Evolutionary conservation across 2,888 invertebrate genomes (phyloP).

Genomic region (Hyposoter dolosus): DNA sequence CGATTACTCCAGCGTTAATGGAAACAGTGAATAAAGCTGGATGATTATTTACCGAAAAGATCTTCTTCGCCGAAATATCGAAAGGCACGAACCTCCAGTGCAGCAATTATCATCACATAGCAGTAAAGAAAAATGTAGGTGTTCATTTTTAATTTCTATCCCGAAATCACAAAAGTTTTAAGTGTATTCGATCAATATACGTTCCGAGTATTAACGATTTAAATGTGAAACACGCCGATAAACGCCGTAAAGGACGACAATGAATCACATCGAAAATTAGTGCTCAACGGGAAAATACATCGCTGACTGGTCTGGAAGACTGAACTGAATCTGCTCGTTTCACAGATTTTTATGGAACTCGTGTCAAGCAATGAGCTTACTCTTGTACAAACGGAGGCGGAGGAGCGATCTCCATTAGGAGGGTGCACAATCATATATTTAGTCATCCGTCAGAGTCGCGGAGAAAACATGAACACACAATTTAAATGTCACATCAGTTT

Average conservation of each 20-base stretch:
- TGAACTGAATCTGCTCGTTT: slow-evolving; percentile 44
- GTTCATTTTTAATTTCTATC: slow-evolving; percentile 29
- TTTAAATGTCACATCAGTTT: background rate
- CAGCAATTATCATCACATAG: slow-evolving; percentile 21
- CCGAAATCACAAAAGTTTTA: background rate
- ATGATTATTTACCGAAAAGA: slow-evolving; percentile 57
- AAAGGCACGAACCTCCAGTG: slow-evolving; percentile 7
- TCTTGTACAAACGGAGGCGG: background rate
- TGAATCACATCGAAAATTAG: background rate
- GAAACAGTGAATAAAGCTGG: background rate
- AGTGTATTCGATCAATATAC: background rate
- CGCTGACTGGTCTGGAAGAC: slow-evolving; percentile 30
- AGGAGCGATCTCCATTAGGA: background rate
- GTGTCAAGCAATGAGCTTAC: slow-evolving; percentile 37
- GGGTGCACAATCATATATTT: background rate
- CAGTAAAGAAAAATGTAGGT: background rate
- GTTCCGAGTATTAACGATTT: background rate
- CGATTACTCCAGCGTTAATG: background rate
- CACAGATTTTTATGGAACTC: slow-evolving; percentile 50
- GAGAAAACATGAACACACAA: background rate
- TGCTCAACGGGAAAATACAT: background rate
- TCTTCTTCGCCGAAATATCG: slow-evolving; percentile 2
- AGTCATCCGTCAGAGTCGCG: background rate
- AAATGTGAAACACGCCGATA: background rate
- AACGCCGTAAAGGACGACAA: background rate